A percentile compares a stretch with the other conserved stretches of the same genome.
Evolutionary conservation across 2,888 invertebrate genomes (phyloP).

Genomic region (Eilema sororculum): DNA sequence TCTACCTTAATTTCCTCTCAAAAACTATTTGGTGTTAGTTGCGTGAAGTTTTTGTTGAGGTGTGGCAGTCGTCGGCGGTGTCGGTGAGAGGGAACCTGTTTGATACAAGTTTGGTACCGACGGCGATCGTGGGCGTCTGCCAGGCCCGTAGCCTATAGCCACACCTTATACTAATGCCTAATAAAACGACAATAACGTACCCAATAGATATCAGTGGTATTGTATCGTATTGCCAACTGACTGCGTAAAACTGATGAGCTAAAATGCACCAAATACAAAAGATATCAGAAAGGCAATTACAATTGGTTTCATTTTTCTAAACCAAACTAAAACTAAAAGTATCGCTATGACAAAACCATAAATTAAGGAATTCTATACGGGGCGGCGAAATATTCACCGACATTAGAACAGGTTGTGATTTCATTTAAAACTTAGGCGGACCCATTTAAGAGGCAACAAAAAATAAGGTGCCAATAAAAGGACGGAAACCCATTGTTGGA

Average conservation of each 20-base stretch:
- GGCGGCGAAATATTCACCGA: constrained; percentile 59
- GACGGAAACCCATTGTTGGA: constrained; percentile 86
- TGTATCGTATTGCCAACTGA: neutral
- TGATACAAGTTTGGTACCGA: constrained; percentile 49
- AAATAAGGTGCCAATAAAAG: constrained; percentile 87
- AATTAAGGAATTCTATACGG: constrained; percentile 40
- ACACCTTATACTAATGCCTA: constrained; percentile 54
- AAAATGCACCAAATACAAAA: neutral
- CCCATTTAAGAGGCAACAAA: constrained; percentile 80
- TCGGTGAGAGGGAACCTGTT: constrained; percentile 84
- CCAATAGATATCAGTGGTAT: neutral
- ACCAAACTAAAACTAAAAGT: constrained; percentile 13
- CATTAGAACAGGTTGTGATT: constrained; percentile 82
- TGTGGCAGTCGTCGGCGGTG: constrained; percentile 52
- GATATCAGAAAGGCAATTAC: neutral
- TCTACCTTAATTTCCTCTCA: neutral
- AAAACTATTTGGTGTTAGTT: neutral
- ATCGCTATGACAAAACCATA: constrained; percentile 48
- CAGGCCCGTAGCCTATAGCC: constrained; percentile 44
- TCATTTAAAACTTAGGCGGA: constrained; percentile 77
- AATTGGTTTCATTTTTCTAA: neutral
- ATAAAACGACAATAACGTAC: constrained; percentile 10
- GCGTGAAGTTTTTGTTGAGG: constrained; percentile 39
- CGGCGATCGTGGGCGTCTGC: constrained; percentile 72
- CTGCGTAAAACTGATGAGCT: no score